Percentiles rank a stretch among this genome's conserved stretches.
These are phyloP conservation scores for Hemaris fuciformis DNA, from an alignment of 2,888 invertebrate genomes.

Conservation along the genomic window DNA sequence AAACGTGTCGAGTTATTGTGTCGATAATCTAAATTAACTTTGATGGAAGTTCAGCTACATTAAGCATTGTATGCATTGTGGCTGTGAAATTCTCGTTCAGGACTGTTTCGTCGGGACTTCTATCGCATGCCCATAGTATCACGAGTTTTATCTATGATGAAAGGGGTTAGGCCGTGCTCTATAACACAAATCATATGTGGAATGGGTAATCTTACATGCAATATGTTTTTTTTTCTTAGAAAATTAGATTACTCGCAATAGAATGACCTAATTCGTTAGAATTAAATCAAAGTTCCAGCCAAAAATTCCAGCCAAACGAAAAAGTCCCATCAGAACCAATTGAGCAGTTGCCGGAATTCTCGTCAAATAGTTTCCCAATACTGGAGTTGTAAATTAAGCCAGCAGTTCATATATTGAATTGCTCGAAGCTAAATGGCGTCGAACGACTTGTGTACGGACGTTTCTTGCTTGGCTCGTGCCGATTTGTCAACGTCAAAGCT, in stretches of 20 bases:
- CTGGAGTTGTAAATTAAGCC: neutral
- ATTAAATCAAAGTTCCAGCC: neutral
- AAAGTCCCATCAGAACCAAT: neutral
- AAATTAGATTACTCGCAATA: too few species aligned
- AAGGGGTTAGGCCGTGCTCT: too few species aligned
- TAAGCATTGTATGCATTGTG: neutral
- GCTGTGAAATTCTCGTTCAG: too few species aligned
- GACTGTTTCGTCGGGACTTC: too few species aligned
- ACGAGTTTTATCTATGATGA: too few species aligned
- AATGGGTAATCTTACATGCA: too few species aligned
- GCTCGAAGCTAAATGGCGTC: neutral
- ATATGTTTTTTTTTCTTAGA: too few species aligned
- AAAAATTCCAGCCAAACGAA: neutral
- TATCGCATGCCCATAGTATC: too few species aligned
- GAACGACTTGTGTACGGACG: slow-evolving; percentile 10
- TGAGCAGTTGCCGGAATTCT: neutral
- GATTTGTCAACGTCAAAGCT: slow-evolving; percentile 76
- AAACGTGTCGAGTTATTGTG: slow-evolving; percentile 11
- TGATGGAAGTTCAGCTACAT: neutral
- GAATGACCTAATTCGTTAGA: too few species aligned
- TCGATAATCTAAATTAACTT: slow-evolving; percentile 14
- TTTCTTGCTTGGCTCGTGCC: slow-evolving; percentile 20
- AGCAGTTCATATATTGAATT: neutral
- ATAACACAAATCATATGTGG: too few species aligned
- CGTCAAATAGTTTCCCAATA: neutral